Base-by-base conservation (phyloP, 2,797 vertebrate genomes). In the Crocidura indochinensis region DNA sequence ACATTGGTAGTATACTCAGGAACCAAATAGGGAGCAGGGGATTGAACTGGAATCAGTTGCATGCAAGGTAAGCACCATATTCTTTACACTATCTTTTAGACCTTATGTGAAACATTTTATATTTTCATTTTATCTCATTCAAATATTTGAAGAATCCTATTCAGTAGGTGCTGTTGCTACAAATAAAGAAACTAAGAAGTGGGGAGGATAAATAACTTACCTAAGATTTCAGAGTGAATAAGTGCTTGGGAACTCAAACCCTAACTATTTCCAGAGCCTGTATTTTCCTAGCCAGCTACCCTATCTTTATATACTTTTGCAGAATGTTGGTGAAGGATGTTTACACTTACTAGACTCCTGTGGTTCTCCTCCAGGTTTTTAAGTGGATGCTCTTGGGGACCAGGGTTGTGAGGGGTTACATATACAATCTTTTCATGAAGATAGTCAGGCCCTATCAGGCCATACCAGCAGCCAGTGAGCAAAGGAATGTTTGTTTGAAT, bases 111-210 rank as follows among this genome's bases (percentile, higher is more conserved):
- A 60, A 60, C 56, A 19, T 60, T 20, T 20, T 60, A 6, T 6
- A 60, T 15, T 60, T 60, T 17, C 14, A 31, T 27, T 10, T 2
- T 31, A 8, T 38, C 62, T 44, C 68, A 78, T 87, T 46, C 24
- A 44, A 46, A 44, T 74, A 68, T 71, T 29, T 31, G 62, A 80
- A 26, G 56, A 88, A 38, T 10, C 17, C 19, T 64, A 27, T 20
- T n/a, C 51, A 17, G 27, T 75, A 85, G 62, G 8, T 22, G 22
- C 19, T 47, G 5, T 47, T 47, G 27, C 53, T 26, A 29, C 53
- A 85, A 56, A n/a, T 80, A 65, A 91, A 69, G 49, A 87, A 88
- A 67, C 17, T 17, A 24, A 84, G 75, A 76, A 22, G 64, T 22
- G 72, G 71, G 46, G 56, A 81, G 71, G n/a, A 24, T 10, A 77